Evolutionary conservation across 2,113 vertebrate species (phyloP), one percentile per base, ranked within the genome.

Genomic region (Eonycteris spelaea): DNA sequence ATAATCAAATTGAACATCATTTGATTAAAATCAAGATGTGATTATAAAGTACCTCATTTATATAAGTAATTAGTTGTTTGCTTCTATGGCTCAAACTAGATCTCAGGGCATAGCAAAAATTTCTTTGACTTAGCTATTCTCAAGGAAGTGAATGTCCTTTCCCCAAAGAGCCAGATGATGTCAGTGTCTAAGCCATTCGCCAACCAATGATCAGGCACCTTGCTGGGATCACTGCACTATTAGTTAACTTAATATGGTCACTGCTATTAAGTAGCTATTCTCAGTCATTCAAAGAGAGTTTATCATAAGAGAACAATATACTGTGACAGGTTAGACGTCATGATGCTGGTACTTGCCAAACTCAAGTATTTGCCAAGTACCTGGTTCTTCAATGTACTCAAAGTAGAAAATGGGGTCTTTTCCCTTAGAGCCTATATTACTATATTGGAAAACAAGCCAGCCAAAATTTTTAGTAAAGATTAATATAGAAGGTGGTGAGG

Each of bases 91-190:
- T 85, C 86, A 67, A 91, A 77, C 7, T 35, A 30, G 38, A n/a
- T 65, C 57, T 86, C 84, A 89, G 74, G 12, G 48, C 30, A 80
- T 65, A 89, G 90, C 40, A 68, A 89, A 84, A 48, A 53, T 13
- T 43, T 12, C 75, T 91, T n/a, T 96, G n/a, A 73, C 5, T 83
- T 94, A 57, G 73, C 63, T 94, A 40, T 57, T 88, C 53, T 94
- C n/a, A 84, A 38, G 53, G 59, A 92, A 95, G 65, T 84, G 14
- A 93, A 95, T 45, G 15, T 61, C 53, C 28, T 96, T 82, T 79
- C 55, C 30, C 16, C 28, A 40, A 48, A 92, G 43, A 80, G 24
- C 38, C 6, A 83, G 43, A 61, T 14, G 21, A 96, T 55, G 6
- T 45, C 43, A 82, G 7, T 22, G 16, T 33, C 19, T 45, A 91